Percentiles rank a stretch among this genome's conserved stretches.
phyloP scores from a whole-genome alignment of 2,113 vertebrate species.

The Grus americana region DNA sequence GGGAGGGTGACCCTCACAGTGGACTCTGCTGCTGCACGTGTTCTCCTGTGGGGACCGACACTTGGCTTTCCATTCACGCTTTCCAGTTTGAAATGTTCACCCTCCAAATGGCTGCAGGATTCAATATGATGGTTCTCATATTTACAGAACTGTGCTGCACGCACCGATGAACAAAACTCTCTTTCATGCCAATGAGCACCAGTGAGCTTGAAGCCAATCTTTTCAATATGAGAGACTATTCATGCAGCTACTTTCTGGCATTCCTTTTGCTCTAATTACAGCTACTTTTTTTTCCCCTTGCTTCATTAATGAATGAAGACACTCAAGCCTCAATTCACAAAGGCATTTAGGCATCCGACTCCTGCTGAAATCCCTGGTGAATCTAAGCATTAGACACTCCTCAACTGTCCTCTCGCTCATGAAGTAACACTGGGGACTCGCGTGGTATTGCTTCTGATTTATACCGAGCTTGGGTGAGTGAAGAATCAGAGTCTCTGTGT shows the following conservation, averaged over 20 bases:
- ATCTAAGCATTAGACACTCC: not conserved
- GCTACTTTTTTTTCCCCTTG: not conserved
- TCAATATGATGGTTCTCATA: not conserved
- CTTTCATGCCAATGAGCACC: not conserved
- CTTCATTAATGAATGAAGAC: not conserved
- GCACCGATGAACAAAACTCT: not conserved
- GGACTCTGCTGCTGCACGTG: rapidly evolving
- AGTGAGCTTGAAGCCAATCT: slow-evolving; percentile 5
- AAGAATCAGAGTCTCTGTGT: not conserved
- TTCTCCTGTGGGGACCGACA: not conserved
- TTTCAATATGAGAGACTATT: not conserved
- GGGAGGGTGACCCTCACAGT: not conserved
- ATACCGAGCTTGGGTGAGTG: not conserved
- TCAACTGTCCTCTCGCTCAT: rapidly evolving
- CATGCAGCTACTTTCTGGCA: slow-evolving; percentile 25
- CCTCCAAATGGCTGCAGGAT: not conserved
- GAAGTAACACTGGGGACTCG: not conserved
- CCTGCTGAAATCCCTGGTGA: not conserved
- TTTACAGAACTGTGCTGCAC: not conserved
- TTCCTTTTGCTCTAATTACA: slow-evolving; percentile 55
- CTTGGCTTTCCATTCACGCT: not conserved
- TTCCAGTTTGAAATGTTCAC: not conserved
- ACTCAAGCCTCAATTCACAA: slow-evolving; percentile 31
- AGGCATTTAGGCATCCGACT: not conserved
- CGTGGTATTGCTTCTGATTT: not conserved